Evolutionary conservation across 92 coral and sea anemone genomes (phyloP), one percentile per base, ranked within the genome.

Genomic region (Paramuricea clavata): DNA sequence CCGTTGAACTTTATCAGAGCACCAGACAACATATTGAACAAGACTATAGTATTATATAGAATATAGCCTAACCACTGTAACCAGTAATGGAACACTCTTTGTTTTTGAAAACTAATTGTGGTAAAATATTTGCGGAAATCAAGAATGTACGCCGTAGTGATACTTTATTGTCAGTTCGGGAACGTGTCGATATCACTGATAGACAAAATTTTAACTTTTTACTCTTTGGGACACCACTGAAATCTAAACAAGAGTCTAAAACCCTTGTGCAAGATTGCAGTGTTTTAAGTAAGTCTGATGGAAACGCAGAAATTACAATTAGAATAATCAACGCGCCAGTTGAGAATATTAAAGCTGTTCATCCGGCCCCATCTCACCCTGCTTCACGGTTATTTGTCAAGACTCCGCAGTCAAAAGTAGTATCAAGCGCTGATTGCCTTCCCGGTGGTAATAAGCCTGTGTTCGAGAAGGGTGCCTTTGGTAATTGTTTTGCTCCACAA

Each of bases 171-270:
- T 56, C 42, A 11, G 68, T 76, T 76, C 69, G 47, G 28, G 35
- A 25, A 2, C 30, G 32, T 43, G 82, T 59, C 33, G 64, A 76
- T 42, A 30, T 19, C 30, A 23, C 49, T 12, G 25, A n/a, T 9
- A 41, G 81, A 22, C 60, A 49, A 47, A 36, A 44, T 44, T 77
- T 75, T 54, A 54, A 35, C 6, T 75, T 75, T 75, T 15, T 75
- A 56, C 23, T 75, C 0, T 75, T 19, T 15, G 81, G 81, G 33
- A 43, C 57, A 19, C 59, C 81, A 23, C 35, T 76, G 39, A 36
- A 43, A 43, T 33, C 3, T 30, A 75, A 75, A 75, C 81, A 75
- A 41, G 81, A 76, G 47, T 49, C 25, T 34, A 76, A 21, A n/a
- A 42, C 32, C 57, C 23, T 17, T 12, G 42, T 77, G 47, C 10